Percentiles rank a stretch among this genome's conserved stretches.
Evolutionary conservation across 1,140 invertebrate genomes (phyloP).

Genomic region (Ceratitis capitata): DNA sequence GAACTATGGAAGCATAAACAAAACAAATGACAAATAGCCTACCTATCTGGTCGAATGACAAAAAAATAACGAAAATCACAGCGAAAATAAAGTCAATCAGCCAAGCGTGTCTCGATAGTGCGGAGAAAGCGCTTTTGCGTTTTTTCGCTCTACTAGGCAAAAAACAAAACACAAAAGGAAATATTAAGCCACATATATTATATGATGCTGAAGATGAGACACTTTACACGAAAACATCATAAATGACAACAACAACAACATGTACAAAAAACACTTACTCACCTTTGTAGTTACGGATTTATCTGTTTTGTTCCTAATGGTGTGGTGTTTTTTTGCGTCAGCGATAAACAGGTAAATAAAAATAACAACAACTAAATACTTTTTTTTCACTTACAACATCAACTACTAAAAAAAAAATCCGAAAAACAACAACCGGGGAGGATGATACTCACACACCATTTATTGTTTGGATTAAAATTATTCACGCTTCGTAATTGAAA

Average conservation of each 20-base stretch:
- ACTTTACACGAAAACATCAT: constrained; percentile 33
- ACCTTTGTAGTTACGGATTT: background rate
- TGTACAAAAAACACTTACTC: background rate
- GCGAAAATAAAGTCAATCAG: background rate
- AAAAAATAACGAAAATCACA: background rate
- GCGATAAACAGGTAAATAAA: constrained; percentile 1
- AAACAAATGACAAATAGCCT: constrained; percentile 29
- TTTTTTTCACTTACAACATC: background rate
- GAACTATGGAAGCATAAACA: background rate
- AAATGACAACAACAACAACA: background rate
- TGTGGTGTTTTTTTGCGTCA: background rate
- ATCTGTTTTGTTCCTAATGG: background rate
- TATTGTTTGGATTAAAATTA: background rate
- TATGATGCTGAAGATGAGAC: background rate
- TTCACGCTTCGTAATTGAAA: background rate
- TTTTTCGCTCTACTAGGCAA: background rate
- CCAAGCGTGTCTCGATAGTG: background rate
- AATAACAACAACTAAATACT: background rate
- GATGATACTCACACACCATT: background rate
- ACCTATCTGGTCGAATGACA: background rate
- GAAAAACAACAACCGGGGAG: background rate
- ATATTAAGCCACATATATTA: background rate
- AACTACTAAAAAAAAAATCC: background rate
- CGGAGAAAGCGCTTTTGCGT: background rate
- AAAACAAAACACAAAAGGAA: background rate